Evolutionary conservation across 37 sponge, comb jelly and placozoan genomes (phyloP).

Genomic region (Amphimedon queenslandica): DNA sequence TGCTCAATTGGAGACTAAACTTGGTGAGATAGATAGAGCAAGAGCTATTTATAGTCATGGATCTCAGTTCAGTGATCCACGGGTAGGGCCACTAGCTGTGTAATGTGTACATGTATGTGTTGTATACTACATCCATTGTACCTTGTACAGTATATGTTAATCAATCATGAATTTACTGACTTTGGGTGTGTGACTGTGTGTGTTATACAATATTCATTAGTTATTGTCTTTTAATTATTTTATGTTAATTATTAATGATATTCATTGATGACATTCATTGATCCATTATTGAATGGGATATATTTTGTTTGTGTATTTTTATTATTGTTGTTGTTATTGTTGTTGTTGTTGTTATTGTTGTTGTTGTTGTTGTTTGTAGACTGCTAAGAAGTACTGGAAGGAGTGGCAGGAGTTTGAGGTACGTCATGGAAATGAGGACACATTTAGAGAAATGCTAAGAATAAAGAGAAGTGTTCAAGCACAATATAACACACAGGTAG

Average conservation of each 20-base stretch:
- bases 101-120: background rate
- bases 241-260: too few relatives aligned
- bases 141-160: background rate
- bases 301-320: too few relatives aligned
- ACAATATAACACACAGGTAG: conserved; percentile 94
- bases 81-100: conserved; percentile 50
- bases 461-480: conserved; percentile 98
- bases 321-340: too few relatives aligned
- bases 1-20: conserved; percentile 91
- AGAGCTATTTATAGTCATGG: conserved; percentile 86
- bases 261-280: too few relatives aligned
- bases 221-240: too few relatives aligned
- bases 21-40: conserved; percentile 97
- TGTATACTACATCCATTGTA: background rate
- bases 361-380: conserved; percentile 21
- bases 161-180: too few relatives aligned
- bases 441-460: conserved; percentile 97
- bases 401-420: conserved; percentile 98
- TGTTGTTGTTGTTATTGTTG: background rate
- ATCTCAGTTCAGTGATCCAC: conserved; percentile 94
- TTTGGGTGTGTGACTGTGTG: too few relatives aligned
- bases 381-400: conserved; percentile 78
- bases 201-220: too few relatives aligned
- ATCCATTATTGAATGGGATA: too few relatives aligned
- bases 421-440: conserved; percentile 96